Base-by-base conservation (phyloP, 2,113 vertebrate species). In the Actenoides lindsayi region DNA sequence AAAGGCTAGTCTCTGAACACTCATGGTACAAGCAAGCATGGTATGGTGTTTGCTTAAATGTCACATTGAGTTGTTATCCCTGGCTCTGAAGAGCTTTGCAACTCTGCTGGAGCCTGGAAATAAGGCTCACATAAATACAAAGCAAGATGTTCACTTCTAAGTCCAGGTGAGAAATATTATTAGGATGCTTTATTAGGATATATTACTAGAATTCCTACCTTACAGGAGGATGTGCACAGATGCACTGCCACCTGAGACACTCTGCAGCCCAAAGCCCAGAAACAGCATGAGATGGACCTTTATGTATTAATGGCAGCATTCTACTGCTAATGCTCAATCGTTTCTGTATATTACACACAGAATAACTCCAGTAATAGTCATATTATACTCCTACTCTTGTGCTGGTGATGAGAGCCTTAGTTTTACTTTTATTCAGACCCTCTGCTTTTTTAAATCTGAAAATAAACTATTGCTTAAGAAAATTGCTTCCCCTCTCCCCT, bases 1-100 rank as follows among this genome's bases (percentile, higher is more conserved):
- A 83, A 94, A 79, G 63, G 44, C 46, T 53, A 11, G 42, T 80
- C 41, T 73, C 69, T 73, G 85, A 27, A 50, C 83, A 59, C 56
- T 90, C 59, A 73, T 13, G 30, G 59, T 88, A 50, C 68, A 83
- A 70, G 75, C 21, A 74, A 89, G 44, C 31, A 23, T 18, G 17
- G 8, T 16, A 42, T 35, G 57, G 63, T 83, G 33, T 89, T 53
- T 75, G 27, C 35, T 87, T 64, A 94, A 96, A 94, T 92, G 96
- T 90, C 83, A 90, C 51, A 73, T 28, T 39, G 56, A 62, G 59
- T 64, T 89, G 64, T 90, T 90, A 68, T 70, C 21, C 14, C 46
- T 48, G 33, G 3, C 33, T 95, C 62, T 92, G 57, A 87, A 95
- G 67, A 69, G 53, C 39, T 87, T 79, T 92, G 42, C 19, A 69